A percentile compares a stretch with the other conserved stretches of the same genome.
Conservation (phyloP, 2,888 invertebrate genomes). For the Dinocampus coccinellae region DNA sequence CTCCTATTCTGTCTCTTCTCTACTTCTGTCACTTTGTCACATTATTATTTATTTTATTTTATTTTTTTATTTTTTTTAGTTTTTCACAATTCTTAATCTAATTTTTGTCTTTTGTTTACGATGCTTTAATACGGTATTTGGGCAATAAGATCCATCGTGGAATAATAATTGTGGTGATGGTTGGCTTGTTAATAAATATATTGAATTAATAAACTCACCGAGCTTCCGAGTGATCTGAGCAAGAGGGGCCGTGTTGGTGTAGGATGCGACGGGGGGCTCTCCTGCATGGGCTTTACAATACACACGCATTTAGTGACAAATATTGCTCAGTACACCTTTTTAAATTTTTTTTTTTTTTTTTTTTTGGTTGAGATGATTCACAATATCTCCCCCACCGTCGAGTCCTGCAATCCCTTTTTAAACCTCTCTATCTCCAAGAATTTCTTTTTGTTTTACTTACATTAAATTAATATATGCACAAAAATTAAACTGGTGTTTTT, state of each 20-base stretch:
- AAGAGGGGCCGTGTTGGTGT: constrained; percentile 89
- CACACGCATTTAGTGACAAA: constrained; percentile 62
- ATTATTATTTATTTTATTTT: constrained; percentile 4
- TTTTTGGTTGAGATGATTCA: constrained; percentile 18
- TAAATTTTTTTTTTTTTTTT: constrained; percentile 9
- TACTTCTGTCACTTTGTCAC: neutral
- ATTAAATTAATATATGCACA: neutral
- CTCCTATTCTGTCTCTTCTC: neutral
- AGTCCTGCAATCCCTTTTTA: constrained; percentile 17
- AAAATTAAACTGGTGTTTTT: too few relatives aligned
- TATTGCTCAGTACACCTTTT: constrained; percentile 30
- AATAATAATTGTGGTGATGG: constrained; percentile 1
- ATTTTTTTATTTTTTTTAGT: neutral
- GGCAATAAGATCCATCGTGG: constrained; percentile 17
- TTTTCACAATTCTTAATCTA: constrained; percentile 21
- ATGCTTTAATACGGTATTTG: constrained; percentile 26
- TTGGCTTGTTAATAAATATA: constrained; percentile 35
- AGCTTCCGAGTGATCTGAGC: constrained; percentile 91
- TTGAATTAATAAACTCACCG: constrained; percentile 79
- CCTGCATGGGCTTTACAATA: constrained; percentile 69
- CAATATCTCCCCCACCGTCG: constrained; percentile 37
- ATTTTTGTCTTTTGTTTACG: constrained; percentile 35
- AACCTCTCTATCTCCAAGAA: neutral
- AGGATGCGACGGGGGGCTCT: constrained; percentile 77
- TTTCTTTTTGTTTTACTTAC: neutral